phyloP scores from a whole-genome alignment of 2,113 vertebrate species.

The Gymnorhina tibicen region DNA sequence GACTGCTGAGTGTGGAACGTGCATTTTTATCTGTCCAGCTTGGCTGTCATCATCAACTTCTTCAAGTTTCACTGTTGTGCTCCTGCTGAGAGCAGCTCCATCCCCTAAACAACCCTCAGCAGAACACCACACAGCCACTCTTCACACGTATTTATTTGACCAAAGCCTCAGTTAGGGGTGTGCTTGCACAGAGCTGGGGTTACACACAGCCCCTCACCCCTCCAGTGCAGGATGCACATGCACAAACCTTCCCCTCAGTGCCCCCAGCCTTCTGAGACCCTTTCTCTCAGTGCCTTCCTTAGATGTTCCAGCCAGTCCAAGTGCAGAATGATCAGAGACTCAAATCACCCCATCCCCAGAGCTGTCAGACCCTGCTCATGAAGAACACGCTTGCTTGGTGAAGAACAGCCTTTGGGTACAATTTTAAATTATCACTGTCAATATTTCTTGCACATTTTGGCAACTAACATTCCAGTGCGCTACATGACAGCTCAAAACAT shows the following conservation, averaged over 20 bases:
- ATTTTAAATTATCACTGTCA: neutral
- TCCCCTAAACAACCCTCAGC: neutral
- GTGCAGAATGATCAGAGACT: neutral
- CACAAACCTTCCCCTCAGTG: neutral
- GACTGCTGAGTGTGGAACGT: neutral
- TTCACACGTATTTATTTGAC: accelerated
- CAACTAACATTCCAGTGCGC: neutral
- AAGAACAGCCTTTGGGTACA: neutral
- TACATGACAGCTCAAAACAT: neutral
- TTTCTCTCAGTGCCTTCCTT: neutral
- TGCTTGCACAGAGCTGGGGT: neutral
- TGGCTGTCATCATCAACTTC: neutral
- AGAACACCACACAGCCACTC: neutral
- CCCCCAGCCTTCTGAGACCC: neutral
- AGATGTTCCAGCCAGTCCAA: neutral
- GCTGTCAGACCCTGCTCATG: neutral
- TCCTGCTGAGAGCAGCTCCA: accelerated
- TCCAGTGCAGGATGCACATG: accelerated
- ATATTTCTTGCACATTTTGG: neutral
- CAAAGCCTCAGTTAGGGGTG: neutral
- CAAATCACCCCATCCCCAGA: neutral
- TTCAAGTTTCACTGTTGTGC: accelerated
- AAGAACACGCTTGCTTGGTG: accelerated
- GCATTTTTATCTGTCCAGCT: neutral
- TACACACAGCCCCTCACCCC: neutral